phyloP scores from a whole-genome alignment of 2,113 vertebrate species.

The Peromyscus leucopus region DNA sequence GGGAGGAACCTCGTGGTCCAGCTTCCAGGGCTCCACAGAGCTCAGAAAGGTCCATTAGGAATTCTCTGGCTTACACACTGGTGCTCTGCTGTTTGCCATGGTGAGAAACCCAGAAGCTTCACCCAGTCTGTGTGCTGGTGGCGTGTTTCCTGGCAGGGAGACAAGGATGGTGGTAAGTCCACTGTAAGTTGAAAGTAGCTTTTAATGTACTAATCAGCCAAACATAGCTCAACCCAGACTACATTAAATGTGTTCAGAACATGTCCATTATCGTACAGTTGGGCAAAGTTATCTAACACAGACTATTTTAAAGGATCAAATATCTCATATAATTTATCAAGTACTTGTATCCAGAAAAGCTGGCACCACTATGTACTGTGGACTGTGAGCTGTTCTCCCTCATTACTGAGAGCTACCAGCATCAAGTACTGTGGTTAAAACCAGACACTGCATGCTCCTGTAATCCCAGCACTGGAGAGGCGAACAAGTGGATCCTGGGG shows the following conservation, averaged over 20 bases:
- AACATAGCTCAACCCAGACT: not conserved
- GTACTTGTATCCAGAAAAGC: not conserved
- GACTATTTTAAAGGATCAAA: not conserved
- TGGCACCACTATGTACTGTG: not conserved
- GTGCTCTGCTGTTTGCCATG: conserved; percentile 66
- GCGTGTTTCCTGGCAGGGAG: not conserved
- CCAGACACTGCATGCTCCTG: no score
- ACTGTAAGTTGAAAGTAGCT: not conserved
- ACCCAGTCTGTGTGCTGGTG: not conserved
- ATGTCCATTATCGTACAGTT: not conserved
- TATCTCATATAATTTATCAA: not conserved
- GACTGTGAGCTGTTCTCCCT: not conserved
- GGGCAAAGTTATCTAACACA: not conserved
- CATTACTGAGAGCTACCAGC: not conserved
- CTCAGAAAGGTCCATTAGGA: not conserved
- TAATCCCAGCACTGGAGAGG: not conserved
- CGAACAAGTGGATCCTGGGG: not conserved
- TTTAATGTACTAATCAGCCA: not conserved
- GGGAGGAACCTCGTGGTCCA: not conserved
- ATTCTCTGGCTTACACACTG: conserved; percentile 59
- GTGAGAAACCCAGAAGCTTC: not conserved
- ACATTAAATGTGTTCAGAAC: not conserved
- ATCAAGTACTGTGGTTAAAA: not conserved
- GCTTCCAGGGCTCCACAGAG: conserved; percentile 20
- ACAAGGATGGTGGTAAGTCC: not conserved